Evolutionary conservation across 2,888 invertebrate species (phyloP), one percentile per base, ranked within the genome.

Genomic region (Biston betularia): DNA sequence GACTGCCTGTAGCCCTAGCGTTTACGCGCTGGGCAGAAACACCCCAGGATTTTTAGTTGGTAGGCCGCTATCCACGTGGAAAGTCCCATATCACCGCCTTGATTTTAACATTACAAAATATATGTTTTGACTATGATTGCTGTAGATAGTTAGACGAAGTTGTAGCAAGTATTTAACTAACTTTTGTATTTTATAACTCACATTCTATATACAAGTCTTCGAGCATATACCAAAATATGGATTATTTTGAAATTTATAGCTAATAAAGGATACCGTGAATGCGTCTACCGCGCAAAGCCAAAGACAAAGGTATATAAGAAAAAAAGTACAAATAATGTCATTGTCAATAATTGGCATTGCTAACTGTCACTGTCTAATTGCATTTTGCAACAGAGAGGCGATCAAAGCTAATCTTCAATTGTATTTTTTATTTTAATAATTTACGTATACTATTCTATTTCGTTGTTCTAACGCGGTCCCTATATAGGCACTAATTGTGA

Each of bases 351-450:
- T 46, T 46, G 46, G 2, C 46, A 46, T 14, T 46, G 15, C 7
- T 9, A 15, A 33, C 34, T 49, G 49, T 58, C 42, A 56, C 40
- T 40, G 61, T 61, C 60, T 58, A 55, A 65, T 69, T 50, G 40
- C 46, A 68, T 40, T 46, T 56, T 63, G 68, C 48, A 66, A 12
- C 33, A 52, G 48, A 54, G 42, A 48, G 62, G 35, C 46, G 57
- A 58, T 55, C 62, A 35, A 10, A 42, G 52, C 53, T 0, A 11
- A 11, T 15, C 8, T 38, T 11, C 45, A 14, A 45, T 52, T 42
- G 42, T 54, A 48, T 46, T 62, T 62, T 60, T 57, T 44, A 44
- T 61, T 42, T 52, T 40, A 42, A 53, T 54, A 14, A 53, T 66
- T 55, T 40, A 54, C 42, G 34, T 15, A 11, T 38, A 11, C 11